Base-by-base conservation (phyloP, 2,888 invertebrate genomes). In the Lithophane ornitopus region DNA sequence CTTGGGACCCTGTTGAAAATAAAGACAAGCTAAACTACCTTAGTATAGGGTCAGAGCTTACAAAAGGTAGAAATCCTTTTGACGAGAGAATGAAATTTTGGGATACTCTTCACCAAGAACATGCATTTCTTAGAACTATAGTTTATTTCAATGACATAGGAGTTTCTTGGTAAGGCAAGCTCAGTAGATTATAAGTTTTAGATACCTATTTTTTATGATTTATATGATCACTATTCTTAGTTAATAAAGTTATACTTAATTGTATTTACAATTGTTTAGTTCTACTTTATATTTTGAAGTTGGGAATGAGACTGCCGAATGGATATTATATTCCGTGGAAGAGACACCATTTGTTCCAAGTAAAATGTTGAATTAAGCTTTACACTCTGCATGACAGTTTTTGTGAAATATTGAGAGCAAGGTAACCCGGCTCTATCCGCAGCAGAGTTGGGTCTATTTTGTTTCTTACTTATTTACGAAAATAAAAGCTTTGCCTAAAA, bases 61-160 rank as follows among this genome's bases (percentile, higher is more conserved):
- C 95, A 3, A 95, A 95, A 81, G 96, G 96, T 11, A 91, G 92
- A 74, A 95, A 95, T 80, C 96, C 96, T 3, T 95, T 94, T 80
- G 84, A 91, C n/a, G 95, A 95, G 52, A 90, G 96, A 85, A 95
- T 96, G 95, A 84, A 88, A 19, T 95, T 96, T 87, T 96, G 96
- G 96, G 96, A 96, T 52, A 83, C 94, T 59, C 89, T 96, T 9
- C 94, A 94, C 76, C 89, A 90, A 74, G 93, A 95, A 82, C 91
- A 95, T 82, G 88, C 88, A 69, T 92, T 94, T 62, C 85, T 95
- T 14, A 93, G 92, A 88, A 88, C 93, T 59, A 81, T 94, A 28
- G 89, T 93, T 62, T 93, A 95, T 85, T 94, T 95, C 67, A 94
- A 92, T 86, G 95, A 95, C 69, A 85, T 94, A 44, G 96, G 96